These are phyloP conservation scores for Bugulina stolonifera DNA, from an alignment of 2,888 invertebrate genomes.

Conservation along the genomic window DNA sequence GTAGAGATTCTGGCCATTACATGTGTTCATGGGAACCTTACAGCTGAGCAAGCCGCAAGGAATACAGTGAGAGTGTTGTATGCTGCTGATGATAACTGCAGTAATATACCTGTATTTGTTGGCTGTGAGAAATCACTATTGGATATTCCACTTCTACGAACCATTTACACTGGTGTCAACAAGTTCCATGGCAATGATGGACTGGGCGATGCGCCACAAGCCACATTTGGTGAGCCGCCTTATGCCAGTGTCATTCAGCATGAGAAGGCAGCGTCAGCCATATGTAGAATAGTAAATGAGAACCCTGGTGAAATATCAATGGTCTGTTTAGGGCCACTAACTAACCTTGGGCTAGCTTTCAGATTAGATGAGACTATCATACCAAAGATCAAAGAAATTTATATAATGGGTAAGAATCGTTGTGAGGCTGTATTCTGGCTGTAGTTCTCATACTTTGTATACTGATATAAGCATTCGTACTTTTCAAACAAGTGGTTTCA, in stretches of 20 bases:
- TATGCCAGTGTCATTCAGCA: slow-evolving; percentile 34
- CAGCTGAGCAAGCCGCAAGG: slow-evolving; percentile 62
- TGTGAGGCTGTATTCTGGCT: no score
- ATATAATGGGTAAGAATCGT: slow-evolving; percentile 22
- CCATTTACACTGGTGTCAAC: slow-evolving; percentile 30
- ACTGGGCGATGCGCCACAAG: slow-evolving; percentile 33
- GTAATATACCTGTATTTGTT: slow-evolving; percentile 39
- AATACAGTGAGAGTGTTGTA: slow-evolving; percentile 66
- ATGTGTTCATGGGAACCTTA: slow-evolving; percentile 70
- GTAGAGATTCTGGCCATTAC: slow-evolving; percentile 66
- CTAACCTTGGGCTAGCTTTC: not conserved
- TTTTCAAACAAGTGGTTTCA: no score
- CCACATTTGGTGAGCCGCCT: slow-evolving; percentile 31
- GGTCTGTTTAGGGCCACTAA: not conserved
- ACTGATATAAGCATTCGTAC: no score
- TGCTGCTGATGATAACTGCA: slow-evolving; percentile 39
- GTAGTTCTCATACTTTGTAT: no score
- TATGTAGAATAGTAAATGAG: slow-evolving; percentile 36
- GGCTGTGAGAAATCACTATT: slow-evolving; percentile 35
- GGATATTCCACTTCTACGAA: slow-evolving; percentile 23
- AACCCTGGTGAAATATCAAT: slow-evolving; percentile 35
- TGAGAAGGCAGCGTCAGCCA: slow-evolving; percentile 37
- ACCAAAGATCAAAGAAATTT: not conserved
- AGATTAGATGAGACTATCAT: not conserved
- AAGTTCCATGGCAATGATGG: slow-evolving; percentile 38